Conservation (phyloP, 2,113 vertebrate species). For the Bufo bufo region DNA sequence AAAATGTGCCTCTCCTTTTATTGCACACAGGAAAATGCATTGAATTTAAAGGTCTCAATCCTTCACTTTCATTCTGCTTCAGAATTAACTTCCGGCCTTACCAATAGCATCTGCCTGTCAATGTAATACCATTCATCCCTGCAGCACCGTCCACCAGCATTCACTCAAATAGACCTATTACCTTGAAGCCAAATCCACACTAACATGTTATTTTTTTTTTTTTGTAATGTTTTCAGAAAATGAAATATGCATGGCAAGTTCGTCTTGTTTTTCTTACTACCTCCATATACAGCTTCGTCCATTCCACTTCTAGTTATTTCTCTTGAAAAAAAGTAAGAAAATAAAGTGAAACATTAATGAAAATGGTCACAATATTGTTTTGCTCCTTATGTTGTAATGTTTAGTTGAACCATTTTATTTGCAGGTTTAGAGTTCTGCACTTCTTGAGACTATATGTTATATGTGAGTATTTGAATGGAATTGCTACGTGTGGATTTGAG, state of each 20-base stretch:
- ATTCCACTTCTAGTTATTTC: background rate
- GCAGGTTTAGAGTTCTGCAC: background rate
- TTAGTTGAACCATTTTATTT: background rate
- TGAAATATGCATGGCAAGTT: background rate
- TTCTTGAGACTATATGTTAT: background rate
- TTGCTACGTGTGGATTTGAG: no score
- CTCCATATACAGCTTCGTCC: background rate
- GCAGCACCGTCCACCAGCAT: constrained; percentile 4
- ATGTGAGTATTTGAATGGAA: no score
- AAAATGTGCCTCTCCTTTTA: constrained; percentile 37
- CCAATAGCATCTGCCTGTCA: constrained; percentile 23
- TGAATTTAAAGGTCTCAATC: constrained; percentile 49
- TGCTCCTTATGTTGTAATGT: background rate
- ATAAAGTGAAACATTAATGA: background rate
- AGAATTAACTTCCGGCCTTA: constrained; percentile 1
- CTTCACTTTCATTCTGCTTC: constrained; percentile 42
- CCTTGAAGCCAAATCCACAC: constrained; percentile 3
- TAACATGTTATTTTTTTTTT: no score
- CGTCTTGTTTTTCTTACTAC: background rate
- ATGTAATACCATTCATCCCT: background rate
- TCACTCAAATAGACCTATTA: constrained; percentile 23
- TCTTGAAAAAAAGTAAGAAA: background rate
- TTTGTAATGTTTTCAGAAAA: background rate
- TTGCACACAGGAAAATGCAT: constrained; percentile 46
- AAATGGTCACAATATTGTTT: background rate